A percentile compares a stretch with the other conserved stretches of the same genome.
phyloP scores from a whole-genome alignment of 1,140 invertebrate genomes.

The Myzus persicae region DNA sequence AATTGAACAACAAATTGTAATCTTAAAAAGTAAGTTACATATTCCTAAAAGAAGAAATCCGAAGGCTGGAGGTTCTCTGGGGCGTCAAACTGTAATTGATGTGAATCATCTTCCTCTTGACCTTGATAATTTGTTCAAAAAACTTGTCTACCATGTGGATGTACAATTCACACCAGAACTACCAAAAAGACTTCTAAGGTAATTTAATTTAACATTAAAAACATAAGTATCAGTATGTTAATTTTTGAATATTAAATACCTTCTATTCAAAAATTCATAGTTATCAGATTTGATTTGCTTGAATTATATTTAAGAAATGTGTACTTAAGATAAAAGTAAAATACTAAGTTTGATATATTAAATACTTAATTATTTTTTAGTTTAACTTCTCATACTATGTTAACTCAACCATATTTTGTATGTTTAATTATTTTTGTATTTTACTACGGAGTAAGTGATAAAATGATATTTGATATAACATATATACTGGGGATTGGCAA shows the following conservation, averaged over 20 bases:
- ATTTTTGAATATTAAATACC: background rate
- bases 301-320: background rate
- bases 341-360: background rate
- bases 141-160: slow-evolving; percentile 68
- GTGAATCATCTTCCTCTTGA: slow-evolving; percentile 70
- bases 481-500: no score
- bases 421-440: no score
- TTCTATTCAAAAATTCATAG: background rate
- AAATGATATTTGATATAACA: no score
- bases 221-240: background rate
- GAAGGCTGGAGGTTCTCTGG: slow-evolving; percentile 64
- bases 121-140: slow-evolving; percentile 65
- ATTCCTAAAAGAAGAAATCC: slow-evolving; percentile 40
- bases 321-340: background rate
- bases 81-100: slow-evolving; percentile 65
- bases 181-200: slow-evolving; percentile 66
- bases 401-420: no score
- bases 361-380: no score
- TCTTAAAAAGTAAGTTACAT: background rate
- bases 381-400: no score
- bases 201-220: slow-evolving; percentile 29
- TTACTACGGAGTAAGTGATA: no score
- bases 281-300: background rate
- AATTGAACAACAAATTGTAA: background rate
- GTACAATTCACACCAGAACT: slow-evolving; percentile 67